These are phyloP conservation scores for Rousettus madagascariensis DNA, from an alignment of 2,797 vertebrate species.

Conservation along the genomic window DNA sequence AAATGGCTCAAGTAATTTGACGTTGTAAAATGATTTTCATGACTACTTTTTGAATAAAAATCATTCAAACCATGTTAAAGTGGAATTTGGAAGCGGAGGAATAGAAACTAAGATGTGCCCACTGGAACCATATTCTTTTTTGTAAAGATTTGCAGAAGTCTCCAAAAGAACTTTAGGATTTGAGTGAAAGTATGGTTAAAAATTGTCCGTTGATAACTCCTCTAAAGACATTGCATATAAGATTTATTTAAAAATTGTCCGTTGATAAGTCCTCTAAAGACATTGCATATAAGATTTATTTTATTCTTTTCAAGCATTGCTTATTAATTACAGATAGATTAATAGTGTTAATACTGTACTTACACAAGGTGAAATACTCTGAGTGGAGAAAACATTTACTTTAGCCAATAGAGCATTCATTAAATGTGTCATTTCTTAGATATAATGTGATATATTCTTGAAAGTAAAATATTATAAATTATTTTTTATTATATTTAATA, in stretches of 20 bases:
- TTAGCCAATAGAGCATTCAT: neutral
- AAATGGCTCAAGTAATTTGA: neutral
- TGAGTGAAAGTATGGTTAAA: neutral
- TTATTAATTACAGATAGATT: neutral
- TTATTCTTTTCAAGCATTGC: neutral
- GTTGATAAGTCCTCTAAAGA: neutral
- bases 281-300: slow-evolving; percentile 6
- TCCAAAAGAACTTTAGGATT: neutral
- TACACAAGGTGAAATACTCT: neutral
- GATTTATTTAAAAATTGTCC: neutral
- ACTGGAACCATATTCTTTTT: neutral
- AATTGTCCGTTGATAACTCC: neutral
- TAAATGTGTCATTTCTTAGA: neutral
- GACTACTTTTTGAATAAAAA: neutral
- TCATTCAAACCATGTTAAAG: neutral
- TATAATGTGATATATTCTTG: neutral
- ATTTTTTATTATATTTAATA: neutral
- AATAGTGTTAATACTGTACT: slow-evolving; percentile 12
- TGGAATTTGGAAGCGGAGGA: neutral
- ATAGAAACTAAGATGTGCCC: slow-evolving; percentile 19
- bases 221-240: neutral
- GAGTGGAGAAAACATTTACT: neutral
- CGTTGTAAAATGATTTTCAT: neutral
- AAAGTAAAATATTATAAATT: neutral
- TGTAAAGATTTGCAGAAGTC: neutral